A percentile compares a stretch with the other conserved stretches of the same genome.
These are phyloP conservation scores for Probosciger aterrimus DNA, from an alignment of 2,113 vertebrate species.

Conservation along the genomic window DNA sequence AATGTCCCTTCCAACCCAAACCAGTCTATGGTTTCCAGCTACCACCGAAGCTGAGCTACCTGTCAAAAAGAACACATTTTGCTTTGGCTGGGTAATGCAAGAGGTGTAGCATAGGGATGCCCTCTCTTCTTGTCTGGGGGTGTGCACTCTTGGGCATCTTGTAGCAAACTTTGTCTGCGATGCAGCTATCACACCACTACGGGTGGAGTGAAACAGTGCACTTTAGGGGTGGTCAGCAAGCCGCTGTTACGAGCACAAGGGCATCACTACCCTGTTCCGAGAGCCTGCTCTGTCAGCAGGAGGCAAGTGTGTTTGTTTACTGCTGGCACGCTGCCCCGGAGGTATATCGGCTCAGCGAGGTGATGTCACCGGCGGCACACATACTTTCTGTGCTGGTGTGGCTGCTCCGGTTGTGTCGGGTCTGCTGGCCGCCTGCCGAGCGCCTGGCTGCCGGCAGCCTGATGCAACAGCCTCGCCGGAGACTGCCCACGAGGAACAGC, in stretches of 20 bases:
- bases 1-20: neutral
- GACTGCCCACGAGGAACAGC: neutral
- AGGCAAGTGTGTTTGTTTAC: neutral
- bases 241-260: rapidly evolving
- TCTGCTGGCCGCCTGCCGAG: neutral
- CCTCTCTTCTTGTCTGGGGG: neutral
- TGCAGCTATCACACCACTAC: rapidly evolving
- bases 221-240: rapidly evolving
- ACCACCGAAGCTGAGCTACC: neutral
- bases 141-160: rapidly evolving
- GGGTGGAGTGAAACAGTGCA: rapidly evolving
- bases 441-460: neutral
- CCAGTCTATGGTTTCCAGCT: neutral
- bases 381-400: neutral
- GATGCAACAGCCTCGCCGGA: neutral
- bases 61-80: neutral
- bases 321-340: neutral
- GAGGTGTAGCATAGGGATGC: rapidly evolving
- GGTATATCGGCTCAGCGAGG: neutral
- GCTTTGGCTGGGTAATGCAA: neutral
- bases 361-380: neutral
- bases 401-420: neutral
- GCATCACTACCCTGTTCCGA: rapidly evolving
- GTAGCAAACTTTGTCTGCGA: neutral
- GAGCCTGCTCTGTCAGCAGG: neutral